Conservation (phyloP, 2,113 vertebrate genomes). For the Phainopepla nitens region DNA sequence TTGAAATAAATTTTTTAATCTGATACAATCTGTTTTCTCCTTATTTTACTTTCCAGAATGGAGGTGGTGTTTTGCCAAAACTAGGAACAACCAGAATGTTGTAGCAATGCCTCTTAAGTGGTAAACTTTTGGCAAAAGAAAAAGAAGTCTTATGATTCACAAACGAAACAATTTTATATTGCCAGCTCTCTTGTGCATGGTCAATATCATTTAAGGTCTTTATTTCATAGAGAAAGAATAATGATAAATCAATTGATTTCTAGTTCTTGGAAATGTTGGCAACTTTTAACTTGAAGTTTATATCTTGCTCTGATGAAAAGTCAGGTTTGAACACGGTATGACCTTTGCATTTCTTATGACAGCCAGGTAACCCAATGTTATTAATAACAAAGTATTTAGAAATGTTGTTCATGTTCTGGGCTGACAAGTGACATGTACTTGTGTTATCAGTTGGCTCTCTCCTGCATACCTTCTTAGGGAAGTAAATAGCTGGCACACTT, state of each 20-base stretch:
- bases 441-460: constrained; percentile 18
- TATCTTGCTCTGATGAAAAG: background rate
- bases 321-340: background rate
- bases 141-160: background rate
- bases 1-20: background rate
- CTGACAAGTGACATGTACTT: background rate
- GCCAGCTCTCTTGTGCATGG: background rate
- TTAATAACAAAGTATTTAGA: background rate
- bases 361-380: background rate
- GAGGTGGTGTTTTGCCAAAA: background rate
- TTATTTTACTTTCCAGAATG: background rate
- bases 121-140: background rate
- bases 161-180: background rate
- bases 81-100: background rate
- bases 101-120: background rate
- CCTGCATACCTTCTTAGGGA: background rate
- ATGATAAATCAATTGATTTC: background rate
- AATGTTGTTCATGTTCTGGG: background rate
- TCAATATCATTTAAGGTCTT: background rate
- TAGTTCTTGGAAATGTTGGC: background rate
- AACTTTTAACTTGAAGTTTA: background rate
- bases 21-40: background rate
- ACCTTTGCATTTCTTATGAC: background rate
- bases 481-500: background rate
- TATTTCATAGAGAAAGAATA: background rate